Conservation (phyloP, 2,888 invertebrate species). For the Mesoligia furuncula region DNA sequence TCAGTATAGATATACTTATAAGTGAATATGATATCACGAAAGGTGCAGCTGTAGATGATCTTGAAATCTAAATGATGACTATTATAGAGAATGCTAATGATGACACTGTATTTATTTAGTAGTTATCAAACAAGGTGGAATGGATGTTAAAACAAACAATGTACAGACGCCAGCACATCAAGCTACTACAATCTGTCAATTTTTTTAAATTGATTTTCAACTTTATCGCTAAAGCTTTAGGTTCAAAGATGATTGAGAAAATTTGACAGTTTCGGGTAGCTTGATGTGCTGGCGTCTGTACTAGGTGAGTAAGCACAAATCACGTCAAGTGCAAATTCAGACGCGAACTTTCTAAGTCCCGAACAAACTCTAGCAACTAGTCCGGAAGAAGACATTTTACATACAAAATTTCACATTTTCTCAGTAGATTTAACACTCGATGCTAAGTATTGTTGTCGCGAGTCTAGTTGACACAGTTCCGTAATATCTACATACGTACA, state of each 20-base stretch:
- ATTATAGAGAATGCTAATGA: not conserved
- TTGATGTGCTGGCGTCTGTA: no score
- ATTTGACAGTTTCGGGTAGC: no score
- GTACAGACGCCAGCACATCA: no score
- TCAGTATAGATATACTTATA: not conserved
- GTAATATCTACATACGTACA: slow-evolving; percentile 51
- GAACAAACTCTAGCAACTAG: slow-evolving; percentile 16
- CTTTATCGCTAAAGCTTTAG: no score
- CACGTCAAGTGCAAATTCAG: not conserved
- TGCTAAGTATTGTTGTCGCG: slow-evolving; percentile 29
- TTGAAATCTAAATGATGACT: not conserved
- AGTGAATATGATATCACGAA: not conserved
- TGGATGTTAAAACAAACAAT: not conserved
- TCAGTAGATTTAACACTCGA: slow-evolving; percentile 39
- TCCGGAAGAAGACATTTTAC: slow-evolving; percentile 37
- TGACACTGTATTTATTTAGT: not conserved
- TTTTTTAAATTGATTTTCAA: no score
- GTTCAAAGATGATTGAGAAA: no score
- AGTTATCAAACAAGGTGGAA: not conserved
- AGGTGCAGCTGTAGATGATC: not conserved
- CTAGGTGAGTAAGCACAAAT: not conserved
- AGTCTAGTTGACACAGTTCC: slow-evolving; percentile 47
- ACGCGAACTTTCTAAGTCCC: slow-evolving; percentile 20
- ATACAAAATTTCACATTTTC: slow-evolving; percentile 36
- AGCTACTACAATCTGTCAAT: no score